Base-by-base conservation (phyloP, 2,888 invertebrate species). In the Eubasilissa splendida region DNA sequence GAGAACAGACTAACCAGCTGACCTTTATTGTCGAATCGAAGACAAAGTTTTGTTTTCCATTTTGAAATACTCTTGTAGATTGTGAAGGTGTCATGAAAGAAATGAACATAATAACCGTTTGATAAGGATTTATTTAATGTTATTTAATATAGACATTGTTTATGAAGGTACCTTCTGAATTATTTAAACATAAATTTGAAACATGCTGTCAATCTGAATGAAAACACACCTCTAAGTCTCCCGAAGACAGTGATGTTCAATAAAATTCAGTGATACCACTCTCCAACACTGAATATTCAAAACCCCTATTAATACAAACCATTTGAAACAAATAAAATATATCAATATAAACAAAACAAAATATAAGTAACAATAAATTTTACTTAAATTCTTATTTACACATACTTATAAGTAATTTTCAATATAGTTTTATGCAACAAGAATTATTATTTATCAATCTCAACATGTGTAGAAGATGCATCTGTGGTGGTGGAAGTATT, bases 111-210 rank as follows among this genome's bases (percentile, higher is more conserved):
- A 52, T 42, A 71, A 82, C 76, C 82, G 79, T 79, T 82, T 83
- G 70, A 78, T 79, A 80, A 82, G 88, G 88, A 89, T 90, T 91
- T 90, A 91, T 90, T 90, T 89, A 90, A 90, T 90, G 90, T 90
- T 90, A 90, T 89, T 88, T 90, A 90, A 89, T 90, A 90, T 89
- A 91, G 90, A 90, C 90, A 90, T 90, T 90, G 89, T 90, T 89
- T 76, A 66, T 76, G 89, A 90, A 90, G 90, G 90, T 90, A 90
- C 90, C 89, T 89, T 90, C 89, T 78, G 87, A 89, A 90, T 90
- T 86, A 88, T 88, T 88, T 86, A 87, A 89, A 88, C 77, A 80
- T 65, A 80, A 65, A 66, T 80, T 56, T 66, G 52, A 58, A 73
- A 65, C 73, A 80, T 77, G 80, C 77, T 68, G 77, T 80, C 80